Conservation (phyloP, 2,888 invertebrate genomes). For the Coenonympha arcania region DNA sequence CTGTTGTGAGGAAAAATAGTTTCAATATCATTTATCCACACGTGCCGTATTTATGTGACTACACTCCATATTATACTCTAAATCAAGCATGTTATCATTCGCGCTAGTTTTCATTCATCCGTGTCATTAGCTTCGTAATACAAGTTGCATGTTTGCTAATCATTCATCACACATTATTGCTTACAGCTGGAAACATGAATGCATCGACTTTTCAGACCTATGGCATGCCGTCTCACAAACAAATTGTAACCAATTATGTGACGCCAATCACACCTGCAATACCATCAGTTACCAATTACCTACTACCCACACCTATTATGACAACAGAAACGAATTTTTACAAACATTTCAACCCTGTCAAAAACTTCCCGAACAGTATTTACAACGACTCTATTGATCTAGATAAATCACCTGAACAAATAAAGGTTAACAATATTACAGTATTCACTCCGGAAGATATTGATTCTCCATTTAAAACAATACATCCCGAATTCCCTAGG, state of each 20-base stretch:
- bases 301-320: slow-evolving; percentile 37
- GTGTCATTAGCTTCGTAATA: slow-evolving; percentile 29
- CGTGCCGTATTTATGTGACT: background rate
- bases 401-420: slow-evolving; percentile 13
- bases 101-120: background rate
- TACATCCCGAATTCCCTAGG: slow-evolving; percentile 37
- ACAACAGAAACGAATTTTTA: slow-evolving; percentile 46
- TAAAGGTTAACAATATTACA: slow-evolving; percentile 41
- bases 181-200: slow-evolving; percentile 55
- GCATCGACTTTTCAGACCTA: slow-evolving; percentile 41
- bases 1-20: too few species aligned
- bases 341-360: slow-evolving; percentile 42
- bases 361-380: slow-evolving; percentile 33
- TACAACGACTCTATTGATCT: slow-evolving; percentile 37
- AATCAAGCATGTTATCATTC: background rate
- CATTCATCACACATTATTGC: slow-evolving; percentile 53
- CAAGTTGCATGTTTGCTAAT: slow-evolving; percentile 35
- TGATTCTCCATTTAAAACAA: slow-evolving; percentile 40
- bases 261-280: slow-evolving; percentile 43
- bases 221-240: slow-evolving; percentile 38
- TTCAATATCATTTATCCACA: background rate
- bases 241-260: slow-evolving; percentile 43
- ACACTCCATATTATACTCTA: background rate
- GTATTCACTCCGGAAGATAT: slow-evolving; percentile 42
- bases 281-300: slow-evolving; percentile 33